These are phyloP conservation scores for Brienomyrus longianalis DNA, from an alignment of 2,113 vertebrate species.

Conservation along the genomic window DNA sequence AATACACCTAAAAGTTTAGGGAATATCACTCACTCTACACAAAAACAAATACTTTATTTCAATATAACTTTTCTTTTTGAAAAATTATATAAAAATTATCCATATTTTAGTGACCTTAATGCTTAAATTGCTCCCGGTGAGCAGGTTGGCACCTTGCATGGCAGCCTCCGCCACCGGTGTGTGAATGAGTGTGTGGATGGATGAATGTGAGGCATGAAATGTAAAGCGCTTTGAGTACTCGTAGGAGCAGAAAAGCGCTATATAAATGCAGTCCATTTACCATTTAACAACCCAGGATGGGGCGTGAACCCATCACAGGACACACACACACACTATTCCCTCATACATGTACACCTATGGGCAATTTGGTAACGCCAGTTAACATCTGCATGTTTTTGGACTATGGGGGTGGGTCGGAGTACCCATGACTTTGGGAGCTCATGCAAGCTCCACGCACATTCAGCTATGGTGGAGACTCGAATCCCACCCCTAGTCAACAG, in stretches of 20 bases:
- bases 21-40: neutral
- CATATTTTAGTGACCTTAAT: neutral
- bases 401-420: neutral
- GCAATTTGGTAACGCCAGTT: neutral
- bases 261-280: too few species aligned
- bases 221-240: too few species aligned
- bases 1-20: neutral
- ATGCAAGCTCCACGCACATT: neutral
- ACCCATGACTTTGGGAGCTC: neutral
- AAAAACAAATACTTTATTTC: neutral
- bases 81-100: neutral
- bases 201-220: too few species aligned
- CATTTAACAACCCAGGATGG: too few species aligned
- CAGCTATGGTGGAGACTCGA: neutral
- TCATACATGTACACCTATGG: neutral
- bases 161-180: too few species aligned
- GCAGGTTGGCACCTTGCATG: too few species aligned
- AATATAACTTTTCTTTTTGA: neutral
- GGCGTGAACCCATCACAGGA: too few species aligned
- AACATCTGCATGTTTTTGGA: neutral
- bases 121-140: neutral
- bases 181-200: too few species aligned
- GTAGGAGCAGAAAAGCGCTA: too few species aligned
- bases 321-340: too few species aligned
- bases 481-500: neutral